Base-by-base conservation (phyloP, 2,888 invertebrate genomes). In the Acleris holmiana region DNA sequence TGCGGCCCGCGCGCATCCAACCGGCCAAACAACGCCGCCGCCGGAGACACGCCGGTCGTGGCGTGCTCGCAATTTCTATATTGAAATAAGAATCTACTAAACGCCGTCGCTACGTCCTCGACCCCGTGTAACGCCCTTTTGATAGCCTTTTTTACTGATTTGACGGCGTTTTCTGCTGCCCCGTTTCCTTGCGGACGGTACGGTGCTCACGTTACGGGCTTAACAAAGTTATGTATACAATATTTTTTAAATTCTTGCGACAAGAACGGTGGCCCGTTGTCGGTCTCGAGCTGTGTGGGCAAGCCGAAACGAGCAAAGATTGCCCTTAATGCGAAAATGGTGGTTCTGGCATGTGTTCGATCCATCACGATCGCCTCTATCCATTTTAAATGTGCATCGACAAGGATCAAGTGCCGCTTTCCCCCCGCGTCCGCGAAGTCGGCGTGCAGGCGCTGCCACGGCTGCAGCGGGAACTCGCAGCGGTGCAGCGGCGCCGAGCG, bases 1-100 rank as follows among this genome's bases (percentile, higher is more conserved):
- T n/a, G 53, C 35, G 13, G 53, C 18, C 18, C 35, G 35, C 35
- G 35, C 35, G 23, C 23, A 23, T n/a, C n/a, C n/a, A n/a, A n/a
- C 3, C 50, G 68, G 1, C 46, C 41, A 25, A 23, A 54, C 41
- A 67, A 44, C 44, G 54, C 62, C 19, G 44, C 23, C 10, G 55
- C 55, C 44, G 55, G 55, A 1, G 44, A 41, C 21, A 54, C 54
- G 7, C 54, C 53, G 2, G 53, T 53, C 18, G 53, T 53, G 13
- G 53, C 18, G 29, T 53, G 35, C 35, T 53, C 35, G 23, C 23
- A 23, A 23, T 23, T 23, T 23, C 23, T 2, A 5, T 23, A 23
- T 23, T 23, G 23, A 23, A 44, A 44, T 44, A 44, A 44, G n/a
- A 44, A 44, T 44, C n/a, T 13, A 44, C 15, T 44, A 0, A 44